Evolutionary conservation across 2,888 invertebrate genomes (phyloP), one percentile per base, ranked within the genome.

Genomic region (Andricus quercusramuli): DNA sequence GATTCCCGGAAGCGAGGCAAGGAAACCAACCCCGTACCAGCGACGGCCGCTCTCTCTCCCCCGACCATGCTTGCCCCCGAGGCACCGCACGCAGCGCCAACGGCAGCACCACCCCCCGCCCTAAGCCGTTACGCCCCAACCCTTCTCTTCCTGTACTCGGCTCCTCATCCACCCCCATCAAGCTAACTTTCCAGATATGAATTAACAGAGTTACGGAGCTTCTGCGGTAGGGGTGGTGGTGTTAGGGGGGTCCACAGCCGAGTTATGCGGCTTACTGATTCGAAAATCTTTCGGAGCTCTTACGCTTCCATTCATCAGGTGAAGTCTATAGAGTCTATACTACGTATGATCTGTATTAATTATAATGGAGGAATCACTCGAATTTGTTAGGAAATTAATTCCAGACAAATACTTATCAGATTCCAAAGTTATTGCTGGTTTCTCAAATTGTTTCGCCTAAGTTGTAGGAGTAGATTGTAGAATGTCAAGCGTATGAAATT

Each of bases 121-220:
- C 80, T 82, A 83, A 56, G 82, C 84, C 81, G 82, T 82, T 81
- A 83, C 85, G 81, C 85, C 87, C 79, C 81, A 81, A 79, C 81
- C 77, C 70, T 29, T 74, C 70, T 74, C 70, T 44, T 78, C 32
- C 51, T 56, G 56, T 70, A 6, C 67, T 80, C 80, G 79, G 67
- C 79, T 76, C 85, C 81, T 82, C 79, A 79, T 82, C 79, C 78
- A 80, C 82, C 80, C 79, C 76, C 70, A 70, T 79, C 74, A 68
- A 62, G 86, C 88, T 87, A 92, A 91, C 90, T 92, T 92, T 88
- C 87, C 86, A 90, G 91, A 91, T 92, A 91, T 92, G 92, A 92
- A 92, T 92, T 92, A 92, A 92, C 92, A 89, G 91, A 91, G 91
- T 91, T 92, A 91, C 90, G 88, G 89, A 90, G 90, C 88, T 88